Percentiles rank a stretch among this genome's conserved stretches.
These are phyloP conservation scores for Acrobasis suavella DNA, from an alignment of 2,888 invertebrate genomes.

Conservation along the genomic window DNA sequence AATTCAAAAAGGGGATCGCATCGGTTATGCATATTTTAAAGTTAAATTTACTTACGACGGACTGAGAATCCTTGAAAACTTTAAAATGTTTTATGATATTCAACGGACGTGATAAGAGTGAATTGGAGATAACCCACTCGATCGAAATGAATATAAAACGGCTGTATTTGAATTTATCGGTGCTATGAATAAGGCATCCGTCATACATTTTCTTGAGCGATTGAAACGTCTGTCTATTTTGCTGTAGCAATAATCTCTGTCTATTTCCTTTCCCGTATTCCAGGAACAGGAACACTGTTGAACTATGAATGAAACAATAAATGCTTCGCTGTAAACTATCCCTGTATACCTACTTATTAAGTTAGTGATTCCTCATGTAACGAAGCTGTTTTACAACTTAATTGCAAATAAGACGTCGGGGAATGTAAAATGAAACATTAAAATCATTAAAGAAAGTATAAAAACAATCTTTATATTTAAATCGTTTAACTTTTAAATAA, in stretches of 20 bases:
- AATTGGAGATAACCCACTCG: slow-evolving; percentile 52
- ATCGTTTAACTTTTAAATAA: too few species aligned
- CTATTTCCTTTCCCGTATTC: neutral
- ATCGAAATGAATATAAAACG: slow-evolving; percentile 53
- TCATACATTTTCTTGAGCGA: slow-evolving; percentile 22
- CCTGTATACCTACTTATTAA: too few species aligned
- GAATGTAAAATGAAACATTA: too few species aligned
- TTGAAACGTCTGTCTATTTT: slow-evolving; percentile 30
- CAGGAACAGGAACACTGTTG: neutral
- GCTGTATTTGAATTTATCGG: slow-evolving; percentile 44
- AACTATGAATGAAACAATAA: too few species aligned
- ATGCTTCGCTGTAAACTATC: too few species aligned
- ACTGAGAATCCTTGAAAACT: slow-evolving; percentile 67
- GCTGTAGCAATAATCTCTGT: slow-evolving; percentile 19
- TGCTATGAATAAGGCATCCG: slow-evolving; percentile 25
- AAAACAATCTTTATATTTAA: too few species aligned
- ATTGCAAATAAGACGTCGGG: too few species aligned
- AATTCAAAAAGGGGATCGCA: slow-evolving; percentile 77
- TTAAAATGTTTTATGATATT: slow-evolving; percentile 76
- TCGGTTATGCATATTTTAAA: slow-evolving; percentile 82
- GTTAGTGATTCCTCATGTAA: too few species aligned
- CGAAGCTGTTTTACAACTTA: too few species aligned
- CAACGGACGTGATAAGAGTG: slow-evolving; percentile 61
- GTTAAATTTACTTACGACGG: slow-evolving; percentile 76
- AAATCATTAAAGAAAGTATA: too few species aligned